Evolutionary conservation across 2,113 vertebrate species (phyloP).

Genomic region (Anas platyrhynchos): DNA sequence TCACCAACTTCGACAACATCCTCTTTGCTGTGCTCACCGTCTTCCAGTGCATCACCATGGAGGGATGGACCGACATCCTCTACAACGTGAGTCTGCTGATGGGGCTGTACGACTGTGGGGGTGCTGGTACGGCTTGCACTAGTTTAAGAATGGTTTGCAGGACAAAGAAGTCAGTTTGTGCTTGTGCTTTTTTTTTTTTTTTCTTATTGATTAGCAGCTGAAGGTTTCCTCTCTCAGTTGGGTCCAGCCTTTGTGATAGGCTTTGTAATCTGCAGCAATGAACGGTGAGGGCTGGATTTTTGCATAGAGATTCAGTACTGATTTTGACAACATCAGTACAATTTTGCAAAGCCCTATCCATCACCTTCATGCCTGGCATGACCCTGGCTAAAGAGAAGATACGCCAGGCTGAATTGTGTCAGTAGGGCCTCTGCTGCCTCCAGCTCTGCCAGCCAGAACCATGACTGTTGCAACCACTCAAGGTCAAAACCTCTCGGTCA

Average conservation of each 20-base stretch:
- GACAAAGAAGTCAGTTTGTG: not conserved
- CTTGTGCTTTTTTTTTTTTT: no score
- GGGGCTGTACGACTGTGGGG: not conserved
- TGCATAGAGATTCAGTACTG: not conserved
- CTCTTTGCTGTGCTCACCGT: constrained; percentile 94
- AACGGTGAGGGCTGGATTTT: not conserved
- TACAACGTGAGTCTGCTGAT: constrained; percentile 87
- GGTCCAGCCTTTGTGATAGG: not conserved
- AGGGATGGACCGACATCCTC: constrained; percentile 97
- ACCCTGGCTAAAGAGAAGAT: not conserved
- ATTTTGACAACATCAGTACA: not conserved
- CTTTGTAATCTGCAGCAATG: no score
- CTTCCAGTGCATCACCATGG: constrained; percentile 99
- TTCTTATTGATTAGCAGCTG: no score
- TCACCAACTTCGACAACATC: constrained; percentile 99
- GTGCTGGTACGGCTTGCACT: accelerated
- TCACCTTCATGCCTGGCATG: not conserved
- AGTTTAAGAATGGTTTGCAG: not conserved
- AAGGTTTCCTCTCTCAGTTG: not conserved
- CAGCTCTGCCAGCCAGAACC: not conserved
- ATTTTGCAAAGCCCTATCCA: not conserved
- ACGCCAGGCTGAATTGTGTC: not conserved
- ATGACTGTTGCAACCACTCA: not conserved
- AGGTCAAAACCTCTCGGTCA: not conserved
- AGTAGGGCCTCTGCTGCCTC: not conserved